Percentiles rank a stretch among this genome's conserved stretches.
These are phyloP conservation scores for Gulo gulo DNA, from an alignment of 2,113 vertebrate species.

Conservation along the genomic window DNA sequence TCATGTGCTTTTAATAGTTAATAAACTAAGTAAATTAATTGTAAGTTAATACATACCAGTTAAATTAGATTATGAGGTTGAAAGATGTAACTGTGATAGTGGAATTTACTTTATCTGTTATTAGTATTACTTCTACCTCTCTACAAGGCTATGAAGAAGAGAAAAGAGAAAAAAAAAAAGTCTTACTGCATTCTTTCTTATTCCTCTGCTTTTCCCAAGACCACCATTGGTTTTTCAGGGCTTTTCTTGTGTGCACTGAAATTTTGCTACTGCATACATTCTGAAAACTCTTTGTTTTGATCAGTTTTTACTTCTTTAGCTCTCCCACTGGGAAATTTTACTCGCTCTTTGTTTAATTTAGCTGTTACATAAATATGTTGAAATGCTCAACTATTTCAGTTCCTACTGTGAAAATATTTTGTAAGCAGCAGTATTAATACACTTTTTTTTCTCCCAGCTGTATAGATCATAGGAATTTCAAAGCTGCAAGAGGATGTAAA, in stretches of 20 bases:
- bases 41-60: background rate
- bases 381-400: conserved; percentile 61
- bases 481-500: background rate
- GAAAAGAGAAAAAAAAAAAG: background rate
- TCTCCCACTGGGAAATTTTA: conserved; percentile 56
- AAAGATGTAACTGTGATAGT: background rate
- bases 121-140: background rate
- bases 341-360: conserved; percentile 65
- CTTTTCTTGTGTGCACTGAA: background rate
- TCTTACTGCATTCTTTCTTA: background rate
- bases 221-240: background rate
- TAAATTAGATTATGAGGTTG: background rate
- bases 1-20: background rate
- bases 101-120: background rate
- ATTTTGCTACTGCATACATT: background rate
- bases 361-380: conserved; percentile 64
- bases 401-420: conserved; percentile 72
- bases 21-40: background rate
- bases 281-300: conserved; percentile 46
- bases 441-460: background rate
- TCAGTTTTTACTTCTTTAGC: conserved; percentile 41
- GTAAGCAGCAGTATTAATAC: conserved; percentile 49
- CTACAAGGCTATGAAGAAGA: background rate
- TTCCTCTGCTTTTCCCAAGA: background rate
- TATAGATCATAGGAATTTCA: conserved; percentile 27